Percentiles rank a stretch among this genome's conserved stretches.
Evolutionary conservation across 2,888 invertebrate genomes (phyloP).

Genomic region (Drosophila tripunctata): DNA sequence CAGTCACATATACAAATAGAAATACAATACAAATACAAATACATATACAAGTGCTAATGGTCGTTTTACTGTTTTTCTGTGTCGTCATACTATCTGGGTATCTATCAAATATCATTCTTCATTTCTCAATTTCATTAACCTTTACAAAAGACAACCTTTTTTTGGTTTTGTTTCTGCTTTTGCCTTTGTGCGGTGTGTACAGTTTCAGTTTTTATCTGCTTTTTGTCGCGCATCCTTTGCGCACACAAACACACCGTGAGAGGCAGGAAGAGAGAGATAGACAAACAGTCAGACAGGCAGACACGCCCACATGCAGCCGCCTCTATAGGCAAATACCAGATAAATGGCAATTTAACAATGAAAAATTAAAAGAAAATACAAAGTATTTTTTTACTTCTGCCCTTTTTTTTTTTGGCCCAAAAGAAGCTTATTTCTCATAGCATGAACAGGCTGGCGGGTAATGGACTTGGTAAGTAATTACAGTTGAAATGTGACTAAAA

Average conservation of each 20-base stretch:
- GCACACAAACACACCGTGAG: conserved; percentile 28
- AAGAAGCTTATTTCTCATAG: conserved; percentile 69
- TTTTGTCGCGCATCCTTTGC: conserved; percentile 61
- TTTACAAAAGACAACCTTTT: conserved; percentile 44
- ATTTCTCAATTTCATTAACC: conserved; percentile 57
- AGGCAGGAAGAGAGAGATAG: conserved; percentile 20
- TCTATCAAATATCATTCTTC: conserved; percentile 12
- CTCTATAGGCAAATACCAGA: conserved; percentile 58
- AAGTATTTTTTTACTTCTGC: conserved; percentile 66
- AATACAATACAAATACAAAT: conserved; percentile 11
- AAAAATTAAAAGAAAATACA: conserved; percentile 78
- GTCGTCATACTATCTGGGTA: conserved; percentile 4
- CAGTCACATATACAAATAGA: neutral
- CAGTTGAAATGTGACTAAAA: conserved; percentile 76
- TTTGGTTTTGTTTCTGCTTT: neutral
- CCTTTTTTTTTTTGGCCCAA: conserved; percentile 17
- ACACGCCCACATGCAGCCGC: conserved; percentile 3
- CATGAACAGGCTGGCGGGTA: conserved; percentile 30
- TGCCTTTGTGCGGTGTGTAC: conserved; percentile 43
- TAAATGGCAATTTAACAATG: conserved; percentile 80
- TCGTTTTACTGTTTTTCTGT: neutral
- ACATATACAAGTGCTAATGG: conserved; percentile 41
- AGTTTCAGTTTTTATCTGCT: conserved; percentile 52
- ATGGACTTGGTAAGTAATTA: conserved; percentile 70
- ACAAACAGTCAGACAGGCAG: conserved; percentile 8